These are phyloP conservation scores for Charadrius vociferus DNA, from an alignment of 2,113 vertebrate species.

Conservation along the genomic window DNA sequence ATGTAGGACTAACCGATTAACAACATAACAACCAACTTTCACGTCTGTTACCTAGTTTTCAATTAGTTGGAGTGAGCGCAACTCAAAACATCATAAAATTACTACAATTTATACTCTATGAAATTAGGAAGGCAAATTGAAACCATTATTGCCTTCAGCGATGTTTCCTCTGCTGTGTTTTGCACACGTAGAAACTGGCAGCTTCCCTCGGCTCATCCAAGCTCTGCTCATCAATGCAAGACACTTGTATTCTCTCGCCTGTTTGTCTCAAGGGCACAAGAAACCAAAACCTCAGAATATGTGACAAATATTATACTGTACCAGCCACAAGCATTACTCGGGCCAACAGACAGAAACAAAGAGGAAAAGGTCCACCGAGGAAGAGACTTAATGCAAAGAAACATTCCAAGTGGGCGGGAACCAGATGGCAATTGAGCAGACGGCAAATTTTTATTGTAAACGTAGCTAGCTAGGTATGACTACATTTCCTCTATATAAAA, in stretches of 20 bases:
- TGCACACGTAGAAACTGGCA: not conserved
- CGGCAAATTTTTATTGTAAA: not conserved
- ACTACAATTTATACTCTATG: not conserved
- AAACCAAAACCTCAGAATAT: not conserved
- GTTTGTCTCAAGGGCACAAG: not conserved
- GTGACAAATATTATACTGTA: not conserved
- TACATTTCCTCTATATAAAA: not conserved
- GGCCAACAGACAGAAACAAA: not conserved
- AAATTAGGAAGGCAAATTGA: not conserved
- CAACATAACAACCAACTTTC: not conserved
- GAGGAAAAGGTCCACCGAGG: not conserved
- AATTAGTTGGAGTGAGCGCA: not conserved
- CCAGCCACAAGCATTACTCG: not conserved
- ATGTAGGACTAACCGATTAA: not conserved
- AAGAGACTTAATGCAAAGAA: not conserved
- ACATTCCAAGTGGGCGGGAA: not conserved
- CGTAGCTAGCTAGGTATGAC: not conserved
- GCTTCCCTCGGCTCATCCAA: not conserved
- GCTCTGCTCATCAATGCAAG: not conserved
- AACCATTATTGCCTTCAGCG: rapidly evolving
- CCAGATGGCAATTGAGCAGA: not conserved
- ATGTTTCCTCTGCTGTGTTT: not conserved
- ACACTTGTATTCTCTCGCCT: not conserved
- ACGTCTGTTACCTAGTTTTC: not conserved
- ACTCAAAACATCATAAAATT: not conserved